A percentile compares a stretch with the other conserved stretches of the same genome.
Conservation (phyloP, 2,888 invertebrate genomes). For the Scaptomyza reducta region DNA sequence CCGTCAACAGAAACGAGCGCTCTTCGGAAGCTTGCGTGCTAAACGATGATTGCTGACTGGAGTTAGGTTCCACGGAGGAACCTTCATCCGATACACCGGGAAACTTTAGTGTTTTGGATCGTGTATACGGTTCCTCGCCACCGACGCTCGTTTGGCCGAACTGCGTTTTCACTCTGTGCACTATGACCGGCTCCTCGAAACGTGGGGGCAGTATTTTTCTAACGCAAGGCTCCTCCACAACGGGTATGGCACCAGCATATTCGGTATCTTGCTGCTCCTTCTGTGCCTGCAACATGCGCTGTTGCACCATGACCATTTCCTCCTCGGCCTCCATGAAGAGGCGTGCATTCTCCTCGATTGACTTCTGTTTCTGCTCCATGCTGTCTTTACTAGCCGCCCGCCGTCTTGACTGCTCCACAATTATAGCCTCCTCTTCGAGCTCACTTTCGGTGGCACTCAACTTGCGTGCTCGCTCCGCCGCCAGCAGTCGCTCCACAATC, state of each 20-base stretch:
- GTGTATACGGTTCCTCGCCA: slow-evolving; percentile 64
- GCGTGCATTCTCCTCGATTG: slow-evolving; percentile 81
- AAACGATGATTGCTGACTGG: slow-evolving; percentile 79
- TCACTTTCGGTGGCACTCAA: slow-evolving; percentile 68
- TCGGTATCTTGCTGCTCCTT: slow-evolving; percentile 53
- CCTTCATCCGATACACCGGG: slow-evolving; percentile 81
- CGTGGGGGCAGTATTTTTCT: slow-evolving; percentile 65
- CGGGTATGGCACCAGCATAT: slow-evolving; percentile 67
- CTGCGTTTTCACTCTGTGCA: slow-evolving; percentile 82
- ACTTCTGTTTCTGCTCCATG: slow-evolving; percentile 66
- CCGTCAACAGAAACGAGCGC: slow-evolving; percentile 84
- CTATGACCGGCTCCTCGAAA: slow-evolving; percentile 37
- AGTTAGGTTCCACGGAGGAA: slow-evolving; percentile 80
- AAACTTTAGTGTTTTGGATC: slow-evolving; percentile 76
- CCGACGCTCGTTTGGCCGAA: slow-evolving; percentile 74
- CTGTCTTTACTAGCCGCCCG: slow-evolving; percentile 53
- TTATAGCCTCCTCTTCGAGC: slow-evolving; percentile 62
- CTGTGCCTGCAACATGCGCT: slow-evolving; percentile 62
- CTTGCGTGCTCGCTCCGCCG: slow-evolving; percentile 66
- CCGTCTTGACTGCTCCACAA: slow-evolving; percentile 47
- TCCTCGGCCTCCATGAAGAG: slow-evolving; percentile 81
- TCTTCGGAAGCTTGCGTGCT: slow-evolving; percentile 81
- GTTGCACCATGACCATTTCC: slow-evolving; percentile 81
- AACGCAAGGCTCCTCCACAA: slow-evolving; percentile 70
- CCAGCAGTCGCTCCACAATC: slow-evolving; percentile 61